Percentiles rank a stretch among this genome's conserved stretches.
These are phyloP conservation scores for Catharus bicknelli DNA, from an alignment of 2,113 vertebrate species.

Conservation along the genomic window DNA sequence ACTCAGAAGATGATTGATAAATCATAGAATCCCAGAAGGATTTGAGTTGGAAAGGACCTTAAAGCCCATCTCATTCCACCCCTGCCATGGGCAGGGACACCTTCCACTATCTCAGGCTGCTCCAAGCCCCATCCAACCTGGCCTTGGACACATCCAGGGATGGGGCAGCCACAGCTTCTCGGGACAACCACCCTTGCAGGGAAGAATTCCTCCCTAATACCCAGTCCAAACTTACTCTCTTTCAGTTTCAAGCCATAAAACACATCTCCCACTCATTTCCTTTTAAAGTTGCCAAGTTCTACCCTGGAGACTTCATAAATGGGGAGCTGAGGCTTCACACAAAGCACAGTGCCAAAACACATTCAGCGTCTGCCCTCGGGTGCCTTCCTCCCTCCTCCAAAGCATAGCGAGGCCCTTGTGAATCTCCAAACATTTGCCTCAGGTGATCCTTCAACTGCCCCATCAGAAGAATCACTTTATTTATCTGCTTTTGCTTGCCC, in stretches of 20 bases:
- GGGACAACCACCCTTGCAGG: background rate
- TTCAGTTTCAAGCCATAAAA: background rate
- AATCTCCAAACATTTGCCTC: background rate
- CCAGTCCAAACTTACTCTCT: background rate
- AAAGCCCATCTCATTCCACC: background rate
- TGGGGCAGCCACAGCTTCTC: background rate
- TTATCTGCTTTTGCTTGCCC: background rate
- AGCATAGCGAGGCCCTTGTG: fast-evolving
- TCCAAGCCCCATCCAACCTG: fast-evolving
- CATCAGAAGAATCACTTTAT: background rate
- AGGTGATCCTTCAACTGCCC: background rate
- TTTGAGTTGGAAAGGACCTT: background rate
- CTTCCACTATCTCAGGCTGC: background rate
- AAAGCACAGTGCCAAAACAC: background rate
- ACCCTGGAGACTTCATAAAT: background rate
- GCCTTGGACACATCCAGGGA: background rate
- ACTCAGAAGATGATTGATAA: background rate
- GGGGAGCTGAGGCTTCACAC: background rate
- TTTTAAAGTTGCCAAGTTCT: background rate
- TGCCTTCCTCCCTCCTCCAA: background rate
- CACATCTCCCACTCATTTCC: background rate
- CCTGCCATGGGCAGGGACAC: background rate
- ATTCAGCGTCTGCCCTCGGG: fast-evolving
- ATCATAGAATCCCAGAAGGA: background rate
- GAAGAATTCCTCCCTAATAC: background rate